These are phyloP conservation scores for Sciurus vulgaris DNA, from an alignment of 2,797 vertebrate species.

Conservation along the genomic window DNA sequence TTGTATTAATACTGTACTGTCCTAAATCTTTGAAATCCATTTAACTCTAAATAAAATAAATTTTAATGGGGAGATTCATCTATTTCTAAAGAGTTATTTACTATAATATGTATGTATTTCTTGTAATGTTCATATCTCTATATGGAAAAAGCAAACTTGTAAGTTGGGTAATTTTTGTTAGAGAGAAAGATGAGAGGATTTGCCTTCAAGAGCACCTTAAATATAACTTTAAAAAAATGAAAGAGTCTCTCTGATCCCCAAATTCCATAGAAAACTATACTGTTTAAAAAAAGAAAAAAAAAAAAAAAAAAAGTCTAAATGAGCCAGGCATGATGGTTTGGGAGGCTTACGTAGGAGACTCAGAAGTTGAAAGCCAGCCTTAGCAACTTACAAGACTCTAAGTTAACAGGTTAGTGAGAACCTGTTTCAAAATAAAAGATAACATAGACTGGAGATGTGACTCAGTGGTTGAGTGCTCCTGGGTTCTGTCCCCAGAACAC, in stretches of 20 bases:
- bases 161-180: neutral
- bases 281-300: too few species aligned
- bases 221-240: neutral
- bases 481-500: too few species aligned
- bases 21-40: slow-evolving; percentile 21
- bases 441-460: too few species aligned
- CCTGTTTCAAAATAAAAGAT: too few species aligned
- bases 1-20: neutral
- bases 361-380: too few species aligned
- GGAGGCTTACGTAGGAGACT: too few species aligned
- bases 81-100: slow-evolving; percentile 18
- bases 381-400: too few species aligned
- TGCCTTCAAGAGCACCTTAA: neutral
- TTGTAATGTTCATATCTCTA: neutral
- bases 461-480: too few species aligned
- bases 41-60: slow-evolving; percentile 54
- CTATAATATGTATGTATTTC: neutral
- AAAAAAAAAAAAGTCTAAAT: too few species aligned
- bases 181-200: neutral
- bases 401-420: too few species aligned
- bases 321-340: too few species aligned
- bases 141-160: neutral
- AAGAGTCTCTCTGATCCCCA: neutral
- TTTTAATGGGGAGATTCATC: neutral
- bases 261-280: slow-evolving; percentile 9